Conservation (phyloP, 2,113 vertebrate species). For the Caretta caretta region DNA sequence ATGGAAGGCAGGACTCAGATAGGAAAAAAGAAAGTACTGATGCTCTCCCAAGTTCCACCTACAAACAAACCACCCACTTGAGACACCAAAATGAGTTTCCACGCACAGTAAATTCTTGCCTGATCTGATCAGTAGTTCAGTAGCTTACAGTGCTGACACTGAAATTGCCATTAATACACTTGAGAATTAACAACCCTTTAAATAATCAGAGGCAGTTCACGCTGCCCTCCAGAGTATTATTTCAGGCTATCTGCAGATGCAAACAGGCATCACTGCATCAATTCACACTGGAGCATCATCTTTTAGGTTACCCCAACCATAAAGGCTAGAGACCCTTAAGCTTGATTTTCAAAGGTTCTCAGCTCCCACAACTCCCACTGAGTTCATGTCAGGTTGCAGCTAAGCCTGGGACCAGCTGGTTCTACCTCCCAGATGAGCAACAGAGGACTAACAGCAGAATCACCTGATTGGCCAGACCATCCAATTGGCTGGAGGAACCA, state of each 20-base stretch:
- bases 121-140: neutral
- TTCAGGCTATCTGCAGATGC: neutral
- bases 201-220: too few species aligned
- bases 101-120: neutral
- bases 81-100: neutral
- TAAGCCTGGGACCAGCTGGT: too few species aligned
- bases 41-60: neutral
- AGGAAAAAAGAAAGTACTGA: neutral
- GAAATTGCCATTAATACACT: neutral
- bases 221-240: neutral
- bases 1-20: neutral
- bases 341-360: neutral
- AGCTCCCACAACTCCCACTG: too few species aligned
- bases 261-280: neutral
- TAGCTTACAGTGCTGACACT: neutral
- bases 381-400: too few species aligned
- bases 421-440: too few species aligned
- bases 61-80: neutral
- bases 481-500: too few species aligned
- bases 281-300: neutral
- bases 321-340: neutral
- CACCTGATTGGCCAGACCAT: too few species aligned
- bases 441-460: too few species aligned
- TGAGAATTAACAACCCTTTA: neutral
- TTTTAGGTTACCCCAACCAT: neutral